Evolutionary conservation across 30 jellyfish, hydroid and myxozoan species (phyloP).

Genomic region (Calvadosia cruxmelitensis): DNA sequence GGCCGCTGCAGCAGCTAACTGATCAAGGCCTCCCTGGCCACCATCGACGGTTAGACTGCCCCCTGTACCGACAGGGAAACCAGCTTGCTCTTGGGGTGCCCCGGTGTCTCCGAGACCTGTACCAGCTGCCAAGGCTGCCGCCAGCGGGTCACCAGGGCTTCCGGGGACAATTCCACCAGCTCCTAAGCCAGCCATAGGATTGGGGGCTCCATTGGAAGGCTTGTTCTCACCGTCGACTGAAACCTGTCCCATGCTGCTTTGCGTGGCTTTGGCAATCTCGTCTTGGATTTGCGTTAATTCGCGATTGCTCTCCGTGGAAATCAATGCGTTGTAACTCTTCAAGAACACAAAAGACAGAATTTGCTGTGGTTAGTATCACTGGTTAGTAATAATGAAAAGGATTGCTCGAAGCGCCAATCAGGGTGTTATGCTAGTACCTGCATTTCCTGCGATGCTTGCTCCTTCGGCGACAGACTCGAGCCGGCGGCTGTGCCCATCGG

Average conservation of each 20-base stretch:
- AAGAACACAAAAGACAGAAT: not conserved
- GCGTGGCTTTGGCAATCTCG: conserved; percentile 89
- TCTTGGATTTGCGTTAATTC: conserved; percentile 93
- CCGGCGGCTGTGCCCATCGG: conserved; percentile 1
- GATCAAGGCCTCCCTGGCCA: not conserved
- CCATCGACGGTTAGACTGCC: not conserved
- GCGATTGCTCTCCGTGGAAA: conserved; percentile 88
- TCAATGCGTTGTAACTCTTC: conserved; percentile 87
- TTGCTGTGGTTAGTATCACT: not conserved
- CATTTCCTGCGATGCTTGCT: conserved; percentile 99
- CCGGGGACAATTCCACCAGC: conserved; percentile 2
- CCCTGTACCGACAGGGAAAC: not conserved
- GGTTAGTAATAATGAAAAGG: not conserved
- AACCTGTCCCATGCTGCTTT: conserved; percentile 93
- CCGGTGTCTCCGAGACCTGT: not conserved
- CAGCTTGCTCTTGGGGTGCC: not conserved
- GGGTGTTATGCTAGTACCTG: conserved; percentile 47
- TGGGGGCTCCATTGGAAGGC: conserved; percentile 26
- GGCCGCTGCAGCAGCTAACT: not conserved
- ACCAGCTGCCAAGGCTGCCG: conserved; percentile 12
- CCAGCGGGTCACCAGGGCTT: conserved; percentile 4
- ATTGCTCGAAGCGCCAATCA: not conserved
- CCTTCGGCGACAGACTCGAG: conserved; percentile 89
- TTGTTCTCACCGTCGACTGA: conserved; percentile 90
- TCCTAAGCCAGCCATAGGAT: conserved; percentile 10